phyloP scores from a whole-genome alignment of 2,888 invertebrate genomes.

The Cyaniris semiargus region DNA sequence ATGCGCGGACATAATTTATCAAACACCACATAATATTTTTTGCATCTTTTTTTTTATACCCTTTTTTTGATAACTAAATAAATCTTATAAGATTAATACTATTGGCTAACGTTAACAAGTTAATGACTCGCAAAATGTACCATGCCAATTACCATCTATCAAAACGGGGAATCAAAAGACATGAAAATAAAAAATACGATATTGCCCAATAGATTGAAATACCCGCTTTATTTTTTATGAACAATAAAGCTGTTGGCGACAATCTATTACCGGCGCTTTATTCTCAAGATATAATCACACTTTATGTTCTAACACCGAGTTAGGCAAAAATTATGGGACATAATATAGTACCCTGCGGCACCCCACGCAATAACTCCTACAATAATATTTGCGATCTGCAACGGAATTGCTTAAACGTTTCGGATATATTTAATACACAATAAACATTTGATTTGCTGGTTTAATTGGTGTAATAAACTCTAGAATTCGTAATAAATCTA shows the following conservation, averaged over 20 bases:
- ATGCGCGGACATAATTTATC: too few relatives aligned
- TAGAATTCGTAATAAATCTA: background rate
- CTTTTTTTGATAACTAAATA: background rate
- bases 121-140: background rate
- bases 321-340: conserved; percentile 76
- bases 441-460: conserved; percentile 33
- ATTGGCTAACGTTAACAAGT: too few relatives aligned
- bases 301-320: conserved; percentile 79
- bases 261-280: conserved; percentile 71
- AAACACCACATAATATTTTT: too few relatives aligned
- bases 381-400: conserved; percentile 71
- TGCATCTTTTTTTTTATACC: too few relatives aligned
- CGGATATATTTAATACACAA: conserved; percentile 39
- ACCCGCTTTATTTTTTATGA: conserved; percentile 38
- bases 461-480: background rate
- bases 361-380: conserved; percentile 72
- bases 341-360: conserved; percentile 67
- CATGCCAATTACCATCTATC: background rate
- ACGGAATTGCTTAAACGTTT: conserved; percentile 59
- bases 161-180: background rate
- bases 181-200: background rate
- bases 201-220: conserved; percentile 9
- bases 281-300: conserved; percentile 75
- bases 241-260: conserved; percentile 66
- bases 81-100: background rate